These are phyloP conservation scores for Orchestes rusci DNA, from an alignment of 2,888 invertebrate species.

Conservation along the genomic window DNA sequence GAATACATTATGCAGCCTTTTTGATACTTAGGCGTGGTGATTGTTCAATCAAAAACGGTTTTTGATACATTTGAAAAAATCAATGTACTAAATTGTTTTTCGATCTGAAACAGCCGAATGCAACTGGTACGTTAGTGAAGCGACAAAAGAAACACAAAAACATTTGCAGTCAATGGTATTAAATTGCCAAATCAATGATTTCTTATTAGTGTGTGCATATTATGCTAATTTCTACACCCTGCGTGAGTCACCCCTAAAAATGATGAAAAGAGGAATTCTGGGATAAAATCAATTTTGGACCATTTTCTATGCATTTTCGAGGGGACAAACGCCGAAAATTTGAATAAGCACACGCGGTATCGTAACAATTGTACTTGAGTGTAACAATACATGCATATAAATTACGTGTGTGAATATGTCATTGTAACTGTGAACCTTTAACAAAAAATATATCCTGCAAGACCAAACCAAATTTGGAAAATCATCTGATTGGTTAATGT, in stretches of 20 bases:
- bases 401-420: constrained; percentile 35
- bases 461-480: constrained; percentile 19
- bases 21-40: no score
- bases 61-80: no score
- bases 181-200: constrained; percentile 19
- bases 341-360: constrained; percentile 39
- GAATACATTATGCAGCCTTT: constrained; percentile 1
- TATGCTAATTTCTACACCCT: constrained; percentile 28
- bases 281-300: constrained; percentile 33
- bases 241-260: constrained; percentile 26
- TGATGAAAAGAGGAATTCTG: constrained; percentile 26
- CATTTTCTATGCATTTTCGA: constrained; percentile 28
- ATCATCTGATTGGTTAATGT: constrained; percentile 17
- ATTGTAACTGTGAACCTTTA: constrained; percentile 34
- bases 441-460: constrained; percentile 14
- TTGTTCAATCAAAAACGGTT: no score
- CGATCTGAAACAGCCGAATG: no score
- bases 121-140: no score
- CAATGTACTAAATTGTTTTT: no score
- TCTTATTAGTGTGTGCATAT: constrained; percentile 21
- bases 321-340: constrained; percentile 32
- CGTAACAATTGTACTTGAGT: constrained; percentile 37
- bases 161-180: no score
- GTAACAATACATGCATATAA: constrained; percentile 40
- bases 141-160: no score